These are phyloP conservation scores for Leuciscus waleckii DNA, from an alignment of 2,797 vertebrate genomes.

Conservation along the genomic window DNA sequence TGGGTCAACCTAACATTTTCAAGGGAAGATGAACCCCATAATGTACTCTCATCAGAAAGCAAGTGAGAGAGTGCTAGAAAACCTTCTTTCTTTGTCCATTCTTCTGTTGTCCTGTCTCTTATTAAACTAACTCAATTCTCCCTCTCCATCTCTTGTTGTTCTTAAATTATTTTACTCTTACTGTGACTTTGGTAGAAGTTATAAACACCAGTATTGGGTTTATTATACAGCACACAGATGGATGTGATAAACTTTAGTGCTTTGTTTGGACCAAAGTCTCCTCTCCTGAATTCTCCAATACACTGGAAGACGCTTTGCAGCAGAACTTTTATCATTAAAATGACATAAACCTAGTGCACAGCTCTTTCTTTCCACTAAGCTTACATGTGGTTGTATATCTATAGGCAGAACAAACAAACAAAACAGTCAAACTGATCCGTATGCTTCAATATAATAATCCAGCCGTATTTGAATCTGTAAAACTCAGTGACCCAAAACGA, in stretches of 20 bases:
- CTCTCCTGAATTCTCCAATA: not conserved
- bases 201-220: slow-evolving; percentile 39
- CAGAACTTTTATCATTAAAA: slow-evolving; percentile 8
- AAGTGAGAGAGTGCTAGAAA: slow-evolving; percentile 6
- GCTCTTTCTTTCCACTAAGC: not conserved
- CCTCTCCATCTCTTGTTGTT: not conserved
- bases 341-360: not conserved
- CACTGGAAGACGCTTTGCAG: not conserved
- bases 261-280: slow-evolving; percentile 20
- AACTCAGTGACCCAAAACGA: slow-evolving; percentile 25
- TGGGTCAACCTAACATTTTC: not conserved
- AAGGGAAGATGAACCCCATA: not conserved
- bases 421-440: slow-evolving; percentile 16
- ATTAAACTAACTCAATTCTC: not conserved
- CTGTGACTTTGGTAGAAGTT: slow-evolving; percentile 49
- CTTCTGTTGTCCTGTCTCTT: not conserved
- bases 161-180: slow-evolving; percentile 3
- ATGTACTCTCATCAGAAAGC: not conserved
- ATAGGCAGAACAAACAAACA: slow-evolving; percentile 11
- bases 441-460: slow-evolving; percentile 7
- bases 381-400: not conserved
- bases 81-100: not conserved
- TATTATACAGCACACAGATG: slow-evolving; percentile 45
- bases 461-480: not conserved
- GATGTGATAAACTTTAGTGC: slow-evolving; percentile 45